Evolutionary conservation across 2,888 invertebrate genomes (phyloP).

Genomic region (Hyposoter dolosus): DNA sequence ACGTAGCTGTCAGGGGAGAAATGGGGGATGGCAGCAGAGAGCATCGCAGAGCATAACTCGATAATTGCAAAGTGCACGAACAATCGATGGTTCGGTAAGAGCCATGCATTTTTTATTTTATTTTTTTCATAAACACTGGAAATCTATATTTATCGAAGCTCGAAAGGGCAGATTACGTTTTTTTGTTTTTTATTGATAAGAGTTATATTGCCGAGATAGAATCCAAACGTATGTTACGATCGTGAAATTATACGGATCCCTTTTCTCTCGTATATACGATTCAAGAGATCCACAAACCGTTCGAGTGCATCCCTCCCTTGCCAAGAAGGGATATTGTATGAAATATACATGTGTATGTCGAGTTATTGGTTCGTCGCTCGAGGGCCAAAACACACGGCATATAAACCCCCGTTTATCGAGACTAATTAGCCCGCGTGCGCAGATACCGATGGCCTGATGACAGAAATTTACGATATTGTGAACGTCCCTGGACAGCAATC

Average conservation of each 20-base stretch:
- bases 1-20: neutral
- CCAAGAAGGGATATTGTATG: constrained; percentile 29
- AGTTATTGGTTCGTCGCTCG: constrained; percentile 59
- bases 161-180: constrained; percentile 38
- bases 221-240: constrained; percentile 33
- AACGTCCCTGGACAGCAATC: constrained; percentile 47
- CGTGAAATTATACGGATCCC: constrained; percentile 60
- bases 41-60: constrained; percentile 12
- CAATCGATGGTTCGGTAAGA: constrained; percentile 41
- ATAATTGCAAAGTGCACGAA: constrained; percentile 60
- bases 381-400: constrained; percentile 30
- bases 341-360: constrained; percentile 27
- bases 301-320: neutral
- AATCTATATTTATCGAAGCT: constrained; percentile 27
- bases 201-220: constrained; percentile 11
- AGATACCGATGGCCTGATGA: constrained; percentile 70
- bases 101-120: neutral
- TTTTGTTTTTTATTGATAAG: constrained; percentile 32
- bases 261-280: constrained; percentile 21
- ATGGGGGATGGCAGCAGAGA: neutral
- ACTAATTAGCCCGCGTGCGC: constrained; percentile 67
- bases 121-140: neutral
- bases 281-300: neutral
- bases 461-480: constrained; percentile 73
- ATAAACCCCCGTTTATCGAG: constrained; percentile 63